Percentiles rank a stretch among this genome's conserved stretches.
Conservation (phyloP, 2,113 vertebrate species). For the Abramis brama region DNA sequence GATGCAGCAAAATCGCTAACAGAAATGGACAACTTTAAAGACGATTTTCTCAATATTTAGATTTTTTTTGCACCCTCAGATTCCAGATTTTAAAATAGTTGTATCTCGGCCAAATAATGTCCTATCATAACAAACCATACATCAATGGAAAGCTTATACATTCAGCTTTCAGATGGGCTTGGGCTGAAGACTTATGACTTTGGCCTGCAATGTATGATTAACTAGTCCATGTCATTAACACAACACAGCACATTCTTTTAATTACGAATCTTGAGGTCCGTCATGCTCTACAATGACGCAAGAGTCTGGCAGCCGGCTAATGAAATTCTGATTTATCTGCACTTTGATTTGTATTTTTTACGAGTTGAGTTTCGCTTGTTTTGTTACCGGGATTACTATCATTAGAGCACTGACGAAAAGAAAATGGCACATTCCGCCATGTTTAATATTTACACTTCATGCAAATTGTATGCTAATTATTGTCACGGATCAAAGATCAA, state of each 20-base stretch:
- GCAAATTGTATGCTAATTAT: slow-evolving; percentile 61
- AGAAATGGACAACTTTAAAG: too few species aligned
- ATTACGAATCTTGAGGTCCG: slow-evolving; percentile 32
- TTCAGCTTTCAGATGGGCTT: background rate
- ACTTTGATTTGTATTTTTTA: slow-evolving; percentile 46
- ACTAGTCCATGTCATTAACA: background rate
- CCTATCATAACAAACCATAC: too few species aligned
- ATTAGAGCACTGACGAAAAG: slow-evolving; percentile 49
- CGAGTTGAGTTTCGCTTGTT: slow-evolving; percentile 13
- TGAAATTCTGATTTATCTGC: slow-evolving; percentile 59
- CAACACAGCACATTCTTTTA: slow-evolving; percentile 44
- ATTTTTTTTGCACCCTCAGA: too few species aligned
- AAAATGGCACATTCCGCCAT: slow-evolving; percentile 38
- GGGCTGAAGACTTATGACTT: slow-evolving; percentile 17
- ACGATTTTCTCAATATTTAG: too few species aligned
- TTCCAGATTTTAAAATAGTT: too few species aligned
- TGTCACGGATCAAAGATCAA: slow-evolving; percentile 59
- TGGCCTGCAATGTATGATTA: slow-evolving; percentile 11
- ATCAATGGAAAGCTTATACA: too few species aligned
- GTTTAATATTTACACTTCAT: slow-evolving; percentile 48
- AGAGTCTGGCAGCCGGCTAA: slow-evolving; percentile 42
- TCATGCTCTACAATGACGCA: slow-evolving; percentile 20
- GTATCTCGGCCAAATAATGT: too few species aligned
- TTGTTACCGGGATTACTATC: slow-evolving; percentile 48
- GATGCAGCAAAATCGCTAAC: too few species aligned